Conservation (phyloP, 2,797 vertebrate genomes). For the Sebastes wilsoni region DNA sequence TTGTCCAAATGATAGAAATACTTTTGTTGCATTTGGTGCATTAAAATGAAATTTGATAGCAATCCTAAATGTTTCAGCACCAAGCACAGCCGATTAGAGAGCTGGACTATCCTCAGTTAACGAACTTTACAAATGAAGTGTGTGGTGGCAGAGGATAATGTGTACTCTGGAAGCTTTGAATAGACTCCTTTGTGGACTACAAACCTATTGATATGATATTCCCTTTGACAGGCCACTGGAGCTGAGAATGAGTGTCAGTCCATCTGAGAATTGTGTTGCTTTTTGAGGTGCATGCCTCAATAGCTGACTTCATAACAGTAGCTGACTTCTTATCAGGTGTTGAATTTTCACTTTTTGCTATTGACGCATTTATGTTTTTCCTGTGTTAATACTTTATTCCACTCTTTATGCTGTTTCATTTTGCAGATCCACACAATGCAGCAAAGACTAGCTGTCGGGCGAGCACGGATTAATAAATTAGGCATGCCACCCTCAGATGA, state of each 20-base stretch:
- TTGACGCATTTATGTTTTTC: neutral
- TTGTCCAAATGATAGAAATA: neutral
- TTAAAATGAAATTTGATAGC: neutral
- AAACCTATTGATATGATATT: constrained; percentile 8
- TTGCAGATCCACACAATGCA: constrained; percentile 16
- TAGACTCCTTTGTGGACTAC: neutral
- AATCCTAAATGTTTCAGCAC: neutral
- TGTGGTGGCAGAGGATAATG: neutral
- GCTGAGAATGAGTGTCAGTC: constrained; percentile 26
- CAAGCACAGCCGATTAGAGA: neutral
- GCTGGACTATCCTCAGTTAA: neutral
- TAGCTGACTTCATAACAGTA: neutral
- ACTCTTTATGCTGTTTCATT: neutral
- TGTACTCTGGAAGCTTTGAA: neutral
- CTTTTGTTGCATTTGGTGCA: neutral
- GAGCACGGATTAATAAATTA: constrained; percentile 25
- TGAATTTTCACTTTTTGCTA: neutral
- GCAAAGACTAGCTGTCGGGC: neutral
- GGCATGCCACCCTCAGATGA: constrained; percentile 9
- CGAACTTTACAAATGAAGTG: neutral
- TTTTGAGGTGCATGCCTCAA: neutral
- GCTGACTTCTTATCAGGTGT: neutral
- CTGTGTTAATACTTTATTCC: neutral
- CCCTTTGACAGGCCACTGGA: constrained; percentile 20
- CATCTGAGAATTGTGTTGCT: constrained; percentile 15